Evolutionary conservation across 1,140 invertebrate species (phyloP).

Genomic region (Zophobas morio): DNA sequence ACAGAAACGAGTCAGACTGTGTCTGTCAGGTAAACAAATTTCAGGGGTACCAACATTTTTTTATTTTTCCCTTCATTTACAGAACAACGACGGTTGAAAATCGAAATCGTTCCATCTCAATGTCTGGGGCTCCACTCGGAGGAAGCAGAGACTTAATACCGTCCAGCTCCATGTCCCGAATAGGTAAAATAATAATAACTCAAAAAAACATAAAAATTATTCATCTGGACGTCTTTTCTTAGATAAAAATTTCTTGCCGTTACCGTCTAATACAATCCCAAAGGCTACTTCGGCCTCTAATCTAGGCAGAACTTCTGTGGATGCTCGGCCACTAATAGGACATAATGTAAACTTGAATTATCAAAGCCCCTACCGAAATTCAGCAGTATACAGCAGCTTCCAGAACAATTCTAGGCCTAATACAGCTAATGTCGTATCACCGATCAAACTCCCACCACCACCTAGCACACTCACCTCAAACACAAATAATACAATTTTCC

Average conservation of each 20-base stretch:
- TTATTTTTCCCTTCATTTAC: not conserved
- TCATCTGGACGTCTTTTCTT: not conserved
- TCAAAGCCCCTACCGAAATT: slow-evolving; percentile 18
- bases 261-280: not conserved
- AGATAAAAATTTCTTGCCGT: slow-evolving; percentile 1
- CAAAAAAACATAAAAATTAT: not conserved
- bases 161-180: not conserved
- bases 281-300: not conserved
- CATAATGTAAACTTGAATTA: slow-evolving; percentile 9
- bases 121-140: not conserved
- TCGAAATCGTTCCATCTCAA: not conserved
- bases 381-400: slow-evolving; percentile 15
- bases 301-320: not conserved
- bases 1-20: not conserved
- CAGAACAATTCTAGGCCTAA: not conserved
- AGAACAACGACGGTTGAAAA: not conserved
- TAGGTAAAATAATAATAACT: not conserved
- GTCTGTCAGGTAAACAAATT: not conserved
- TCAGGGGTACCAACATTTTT: not conserved
- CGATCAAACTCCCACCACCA: not conserved
- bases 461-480: not conserved
- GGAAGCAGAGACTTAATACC: too few species aligned
- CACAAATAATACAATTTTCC: not conserved
- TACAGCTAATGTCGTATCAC: not conserved
- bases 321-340: not conserved